Conservation (phyloP, 2,113 vertebrate genomes). For the Marmota flaviventris region DNA sequence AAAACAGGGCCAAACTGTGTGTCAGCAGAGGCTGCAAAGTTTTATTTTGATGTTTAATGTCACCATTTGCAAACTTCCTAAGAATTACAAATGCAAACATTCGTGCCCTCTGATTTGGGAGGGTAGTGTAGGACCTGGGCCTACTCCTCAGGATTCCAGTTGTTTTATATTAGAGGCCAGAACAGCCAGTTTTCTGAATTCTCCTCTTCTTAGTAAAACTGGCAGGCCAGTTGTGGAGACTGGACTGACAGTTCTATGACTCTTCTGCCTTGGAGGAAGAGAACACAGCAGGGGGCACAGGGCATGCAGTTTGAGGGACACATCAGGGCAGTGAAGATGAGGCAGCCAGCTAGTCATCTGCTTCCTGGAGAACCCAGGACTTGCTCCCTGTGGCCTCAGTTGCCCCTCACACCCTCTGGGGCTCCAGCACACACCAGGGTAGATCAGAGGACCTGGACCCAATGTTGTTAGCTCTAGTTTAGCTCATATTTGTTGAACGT, state of each 20-base stretch:
- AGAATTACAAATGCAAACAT: slow-evolving; percentile 59
- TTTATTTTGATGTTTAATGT: slow-evolving; percentile 67
- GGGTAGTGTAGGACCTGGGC: slow-evolving; percentile 54
- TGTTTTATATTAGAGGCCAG: slow-evolving; percentile 72
- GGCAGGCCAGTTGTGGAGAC: not conserved
- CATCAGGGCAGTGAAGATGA: not conserved
- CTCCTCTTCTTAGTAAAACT: slow-evolving; percentile 40
- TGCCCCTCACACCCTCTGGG: not conserved
- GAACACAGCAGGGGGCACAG: not conserved
- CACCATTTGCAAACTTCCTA: slow-evolving; percentile 49
- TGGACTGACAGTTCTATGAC: not conserved
- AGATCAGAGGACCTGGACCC: not conserved
- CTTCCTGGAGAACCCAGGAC: not conserved
- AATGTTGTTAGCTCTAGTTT: not conserved
- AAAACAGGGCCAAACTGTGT: not conserved
- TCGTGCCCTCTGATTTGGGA: slow-evolving; percentile 16
- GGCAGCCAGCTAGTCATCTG: not conserved
- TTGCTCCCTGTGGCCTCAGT: not conserved
- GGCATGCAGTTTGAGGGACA: not conserved
- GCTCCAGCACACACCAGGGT: not conserved
- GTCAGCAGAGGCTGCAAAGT: slow-evolving; percentile 1
- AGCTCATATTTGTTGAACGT: not conserved
- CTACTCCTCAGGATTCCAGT: slow-evolving; percentile 28
- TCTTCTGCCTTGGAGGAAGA: not conserved
- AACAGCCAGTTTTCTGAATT: slow-evolving; percentile 41